Base-by-base conservation (phyloP, 2,888 invertebrate genomes). In the Achlya flavicornis region DNA sequence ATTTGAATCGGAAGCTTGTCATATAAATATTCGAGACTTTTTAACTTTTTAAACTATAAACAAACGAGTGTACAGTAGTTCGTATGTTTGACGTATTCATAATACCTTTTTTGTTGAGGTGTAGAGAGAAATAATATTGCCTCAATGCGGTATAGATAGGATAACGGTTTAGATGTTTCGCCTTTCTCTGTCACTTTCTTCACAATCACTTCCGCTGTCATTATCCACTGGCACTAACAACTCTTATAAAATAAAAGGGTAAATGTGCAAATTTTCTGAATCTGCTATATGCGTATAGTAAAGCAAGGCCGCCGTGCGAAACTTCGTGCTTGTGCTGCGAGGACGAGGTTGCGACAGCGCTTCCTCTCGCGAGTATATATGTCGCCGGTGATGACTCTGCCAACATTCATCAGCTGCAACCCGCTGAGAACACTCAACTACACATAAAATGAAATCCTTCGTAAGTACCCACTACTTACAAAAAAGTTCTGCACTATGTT, bases 391-490 rank as follows among this genome's bases (percentile, higher is more conserved):
- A 26, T 48, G 32, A n/a, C 46, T 43, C 32, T 48, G 3, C 8
- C 43, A 6, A 16, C 61, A 61, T 38, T 59, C 61, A 19, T 10
- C 46, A 32, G 14, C 14, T 26, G 6, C 41, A 14, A 14, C 26
- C 41, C 43, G 32, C 46, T 46, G 32, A 48, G 26, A 12, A 32
- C 61, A 61, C 57, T 32, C 57, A 32, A 12, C 57, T 14, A 16
- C 16, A 16, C 11, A 26, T 14, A 32, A 59, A n/a, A 63, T 63
- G 63, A 63, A 35, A 33, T 58, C 63, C 63, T 58, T 59, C 33
- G 63, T 63, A 59, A 63, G 63, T 63, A 63, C 57, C 14, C 57
- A 19, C 57, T 4, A 19, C 57, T 32, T 33, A 33, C 26, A n/a
- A 4, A 8, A 10, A 38, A 10, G 38, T 10, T 38, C 38, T 38